phyloP scores from a whole-genome alignment of 2,113 vertebrate species.

The Atrichornis clamosus region DNA sequence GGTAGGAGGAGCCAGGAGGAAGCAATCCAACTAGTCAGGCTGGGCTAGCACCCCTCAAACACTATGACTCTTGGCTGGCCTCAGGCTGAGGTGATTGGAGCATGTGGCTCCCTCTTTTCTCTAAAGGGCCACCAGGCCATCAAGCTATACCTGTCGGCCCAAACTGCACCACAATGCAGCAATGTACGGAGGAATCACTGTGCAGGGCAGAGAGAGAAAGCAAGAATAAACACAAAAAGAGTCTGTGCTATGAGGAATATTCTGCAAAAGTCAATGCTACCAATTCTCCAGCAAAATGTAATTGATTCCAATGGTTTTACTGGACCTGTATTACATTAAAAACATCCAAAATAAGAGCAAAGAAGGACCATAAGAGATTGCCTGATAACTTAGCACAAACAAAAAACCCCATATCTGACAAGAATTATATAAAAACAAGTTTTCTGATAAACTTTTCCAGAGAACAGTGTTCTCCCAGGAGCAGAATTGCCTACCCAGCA shows the following conservation, averaged over 20 bases:
- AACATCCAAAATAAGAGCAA: background rate
- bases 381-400: background rate
- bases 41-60: background rate
- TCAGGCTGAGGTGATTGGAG: rapidly evolving
- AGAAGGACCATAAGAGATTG: background rate
- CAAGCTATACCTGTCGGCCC: background rate
- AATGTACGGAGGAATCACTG: background rate
- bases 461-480: background rate
- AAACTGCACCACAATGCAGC: background rate
- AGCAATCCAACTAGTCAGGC: background rate
- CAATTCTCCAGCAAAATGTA: background rate
- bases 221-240: background rate
- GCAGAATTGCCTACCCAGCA: background rate
- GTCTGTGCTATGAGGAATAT: background rate
- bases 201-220: background rate
- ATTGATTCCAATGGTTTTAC: background rate
- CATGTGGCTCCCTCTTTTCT: background rate
- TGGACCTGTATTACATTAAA: background rate
- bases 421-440: background rate
- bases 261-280: background rate
- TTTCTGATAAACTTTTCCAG: slow-evolving; percentile 13
- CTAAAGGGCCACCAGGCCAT: background rate
- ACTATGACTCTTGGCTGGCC: background rate
- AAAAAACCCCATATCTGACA: background rate
- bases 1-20: background rate